These are phyloP conservation scores for Oppia nitens DNA, from an alignment of 1,140 invertebrate genomes.

Conservation along the genomic window DNA sequence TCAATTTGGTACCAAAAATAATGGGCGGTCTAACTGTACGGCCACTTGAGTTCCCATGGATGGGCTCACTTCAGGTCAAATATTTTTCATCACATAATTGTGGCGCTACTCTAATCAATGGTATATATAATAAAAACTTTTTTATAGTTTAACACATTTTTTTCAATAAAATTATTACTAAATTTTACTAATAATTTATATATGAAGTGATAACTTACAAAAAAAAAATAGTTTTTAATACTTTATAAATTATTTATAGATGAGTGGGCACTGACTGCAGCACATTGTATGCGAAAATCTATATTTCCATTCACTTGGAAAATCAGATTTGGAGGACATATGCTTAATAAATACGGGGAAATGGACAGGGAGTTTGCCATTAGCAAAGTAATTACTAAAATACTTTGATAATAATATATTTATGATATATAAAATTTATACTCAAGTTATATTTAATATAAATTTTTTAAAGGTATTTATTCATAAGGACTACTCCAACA, in stretches of 20 bases:
- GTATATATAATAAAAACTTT: too few relatives aligned
- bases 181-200: too few relatives aligned
- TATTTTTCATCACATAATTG: constrained; percentile 56
- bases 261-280: constrained; percentile 69
- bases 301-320: not conserved
- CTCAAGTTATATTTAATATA: not conserved
- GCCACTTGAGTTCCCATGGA: constrained; percentile 64
- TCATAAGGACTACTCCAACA: not conserved
- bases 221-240: too few relatives aligned
- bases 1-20: not conserved
- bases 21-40: constrained; percentile 49
- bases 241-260: too few relatives aligned
- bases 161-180: too few relatives aligned
- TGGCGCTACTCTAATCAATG: constrained; percentile 66
- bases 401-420: too few relatives aligned
- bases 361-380: constrained; percentile 2
- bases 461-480: constrained; percentile 1
- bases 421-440: not conserved
- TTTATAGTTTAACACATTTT: too few relatives aligned
- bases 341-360: not conserved
- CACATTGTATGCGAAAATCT: constrained; percentile 64
- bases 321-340: constrained; percentile 8
- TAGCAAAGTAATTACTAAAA: not conserved
- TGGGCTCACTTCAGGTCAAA: constrained; percentile 27
- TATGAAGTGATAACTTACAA: too few relatives aligned